Evolutionary conservation across 2,797 vertebrate genomes (phyloP), one percentile per base, ranked within the genome.

Genomic region (Sebastes cheni): DNA sequence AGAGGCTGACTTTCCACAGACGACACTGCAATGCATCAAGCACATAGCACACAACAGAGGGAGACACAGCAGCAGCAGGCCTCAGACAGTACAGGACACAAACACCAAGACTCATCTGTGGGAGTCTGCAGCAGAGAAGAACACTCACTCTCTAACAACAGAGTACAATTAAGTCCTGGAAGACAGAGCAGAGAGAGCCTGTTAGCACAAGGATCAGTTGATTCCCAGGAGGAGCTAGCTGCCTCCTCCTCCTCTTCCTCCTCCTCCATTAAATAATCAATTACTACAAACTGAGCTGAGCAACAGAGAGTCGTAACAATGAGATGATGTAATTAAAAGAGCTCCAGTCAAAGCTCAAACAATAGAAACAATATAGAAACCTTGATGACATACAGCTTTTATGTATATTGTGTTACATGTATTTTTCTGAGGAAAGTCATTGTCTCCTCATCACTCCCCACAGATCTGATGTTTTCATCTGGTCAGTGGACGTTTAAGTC

Each of bases 101-200:
- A 72, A 82, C 58, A 76, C 42, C 67, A 60, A 54, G 80, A 84
- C 84, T 88, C 81, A 77, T 85, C 77, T 88, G 82, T 36, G 74
- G 80, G 81, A 82, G 87, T 69, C 76, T 75, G 88, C 84, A 78
- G 84, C 79, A 87, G 89, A 90, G 81, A 36, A 0, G 59, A 90
- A 95, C 95, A 98, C 97, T 98, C 97, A 98, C 97, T 97, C 93
- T 98, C 96, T 96, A 98, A 97, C 90, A 98, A 97, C 95, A 98
- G 97, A 95, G 97, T 96, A 93, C 96, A 97, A 94, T 97, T 97
- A 96, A 97, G 96, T 93, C 97, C 97, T 98, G 97, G 60, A 97
- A 97, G 92, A 97, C 95, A 98, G 93, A 94, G 89, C 88, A 93
- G 92, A 97, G 82, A 88, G 46, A 91, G 79, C 50, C 88, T 81